Evolutionary conservation across 2,797 vertebrate genomes (phyloP).

Genomic region (Phalanger gymnotis): DNA sequence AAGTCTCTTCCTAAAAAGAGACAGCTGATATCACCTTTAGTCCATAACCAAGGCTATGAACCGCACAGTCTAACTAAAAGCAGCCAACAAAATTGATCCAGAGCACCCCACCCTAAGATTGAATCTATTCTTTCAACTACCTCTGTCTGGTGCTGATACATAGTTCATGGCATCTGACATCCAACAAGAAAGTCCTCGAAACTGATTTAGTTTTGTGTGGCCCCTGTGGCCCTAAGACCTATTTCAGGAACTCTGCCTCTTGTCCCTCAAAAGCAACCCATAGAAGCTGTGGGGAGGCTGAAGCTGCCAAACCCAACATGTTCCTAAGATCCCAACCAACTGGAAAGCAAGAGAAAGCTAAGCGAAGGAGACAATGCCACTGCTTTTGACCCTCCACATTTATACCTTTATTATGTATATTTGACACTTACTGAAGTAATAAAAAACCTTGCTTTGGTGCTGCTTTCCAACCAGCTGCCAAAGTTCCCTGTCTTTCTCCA

Average conservation of each 20-base stretch:
- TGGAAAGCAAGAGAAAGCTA: background rate
- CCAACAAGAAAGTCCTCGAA: background rate
- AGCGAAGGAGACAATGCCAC: background rate
- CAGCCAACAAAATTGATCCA: background rate
- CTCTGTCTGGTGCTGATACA: background rate
- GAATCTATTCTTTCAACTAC: background rate
- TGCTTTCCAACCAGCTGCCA: background rate
- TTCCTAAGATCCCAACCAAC: background rate
- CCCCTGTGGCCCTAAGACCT: background rate
- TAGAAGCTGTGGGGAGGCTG: background rate
- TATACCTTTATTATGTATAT: background rate
- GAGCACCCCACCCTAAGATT: background rate
- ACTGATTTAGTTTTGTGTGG: background rate
- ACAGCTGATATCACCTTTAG: background rate
- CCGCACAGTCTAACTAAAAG: background rate
- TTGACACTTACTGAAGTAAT: background rate
- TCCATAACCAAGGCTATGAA: background rate
- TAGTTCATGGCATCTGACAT: background rate
- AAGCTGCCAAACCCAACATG: background rate
- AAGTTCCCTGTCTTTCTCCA: background rate
- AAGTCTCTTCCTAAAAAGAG: background rate
- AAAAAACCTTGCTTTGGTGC: background rate
- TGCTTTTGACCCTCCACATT: background rate
- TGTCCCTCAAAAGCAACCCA: background rate
- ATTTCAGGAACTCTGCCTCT: background rate